Evolutionary conservation across 37 sponge, comb jelly and placozoan species (phyloP).

Genomic region (Dysidea cf. avara): DNA sequence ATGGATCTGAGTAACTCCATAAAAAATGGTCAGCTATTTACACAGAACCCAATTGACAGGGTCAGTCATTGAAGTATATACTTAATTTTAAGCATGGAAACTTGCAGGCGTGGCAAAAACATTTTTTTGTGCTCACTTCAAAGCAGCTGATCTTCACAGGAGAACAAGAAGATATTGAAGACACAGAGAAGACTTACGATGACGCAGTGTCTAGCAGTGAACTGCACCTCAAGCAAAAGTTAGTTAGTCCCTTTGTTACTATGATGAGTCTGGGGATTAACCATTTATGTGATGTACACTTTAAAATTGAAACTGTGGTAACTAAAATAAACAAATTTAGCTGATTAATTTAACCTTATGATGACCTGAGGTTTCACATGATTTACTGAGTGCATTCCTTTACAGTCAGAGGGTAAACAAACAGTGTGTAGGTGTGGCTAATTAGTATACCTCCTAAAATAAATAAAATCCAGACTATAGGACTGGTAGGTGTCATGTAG

Average conservation of each 20-base stretch:
- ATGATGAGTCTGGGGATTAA: no score
- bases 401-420: not conserved
- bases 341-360: no score
- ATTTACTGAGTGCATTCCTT: not conserved
- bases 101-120: constrained; percentile 69
- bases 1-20: constrained; percentile 74
- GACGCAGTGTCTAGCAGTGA: constrained; percentile 54
- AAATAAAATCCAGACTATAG: no score
- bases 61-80: no score
- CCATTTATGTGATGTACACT: no score
- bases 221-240: constrained; percentile 59
- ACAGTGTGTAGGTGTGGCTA: not conserved
- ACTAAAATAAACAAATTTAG: no score
- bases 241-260: not conserved
- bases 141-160: constrained; percentile 77
- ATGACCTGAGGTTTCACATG: not conserved
- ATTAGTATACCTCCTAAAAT: no score
- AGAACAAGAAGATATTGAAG: constrained; percentile 65
- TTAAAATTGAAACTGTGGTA: no score
- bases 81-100: not conserved
- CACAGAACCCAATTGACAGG: constrained; percentile 89
- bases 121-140: constrained; percentile 85
- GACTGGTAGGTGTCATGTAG: no score
- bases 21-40: constrained; percentile 74
- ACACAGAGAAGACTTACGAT: constrained; percentile 54